phyloP scores from a whole-genome alignment of 2,113 vertebrate species.

The Pseudolaguvia tuberculata region DNA sequence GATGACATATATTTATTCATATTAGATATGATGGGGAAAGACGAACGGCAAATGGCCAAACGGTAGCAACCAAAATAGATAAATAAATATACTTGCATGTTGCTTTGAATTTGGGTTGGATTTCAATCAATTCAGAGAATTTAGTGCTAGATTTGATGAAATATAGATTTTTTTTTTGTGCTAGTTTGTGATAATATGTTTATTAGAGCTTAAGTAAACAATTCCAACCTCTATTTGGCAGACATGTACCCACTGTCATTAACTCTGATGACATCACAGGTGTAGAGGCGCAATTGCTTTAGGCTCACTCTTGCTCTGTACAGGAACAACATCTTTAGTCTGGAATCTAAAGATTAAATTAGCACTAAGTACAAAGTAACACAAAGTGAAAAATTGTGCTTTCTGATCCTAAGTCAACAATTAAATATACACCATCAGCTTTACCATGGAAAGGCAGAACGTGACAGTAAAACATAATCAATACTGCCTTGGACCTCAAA shows the following conservation, averaged over 20 bases:
- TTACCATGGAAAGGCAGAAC: constrained; percentile 12
- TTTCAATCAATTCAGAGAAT: too few species aligned
- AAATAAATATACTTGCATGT: too few species aligned
- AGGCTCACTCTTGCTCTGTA: constrained; percentile 17
- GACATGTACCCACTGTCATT: constrained; percentile 24
- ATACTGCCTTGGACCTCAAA: constrained; percentile 37
- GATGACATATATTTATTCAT: too few species aligned
- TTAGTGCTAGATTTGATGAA: not conserved
- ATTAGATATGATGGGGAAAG: too few species aligned
- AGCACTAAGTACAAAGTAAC: not conserved
- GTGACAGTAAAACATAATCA: too few species aligned
- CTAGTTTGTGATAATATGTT: not conserved
- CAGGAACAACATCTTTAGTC: constrained; percentile 18
- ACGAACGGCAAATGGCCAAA: too few species aligned
- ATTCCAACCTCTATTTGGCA: constrained; percentile 17
- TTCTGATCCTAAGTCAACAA: not conserved
- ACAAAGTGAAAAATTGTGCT: not conserved
- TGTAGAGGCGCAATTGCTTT: constrained; percentile 1
- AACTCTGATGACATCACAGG: constrained; percentile 35
- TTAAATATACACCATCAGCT: constrained; percentile 1
- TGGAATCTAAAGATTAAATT: not conserved
- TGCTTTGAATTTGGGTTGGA: too few species aligned
- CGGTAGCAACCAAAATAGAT: too few species aligned
- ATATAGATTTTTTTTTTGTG: too few species aligned
- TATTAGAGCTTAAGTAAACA: constrained; percentile 34